Evolutionary conservation across 2,797 vertebrate species (phyloP).

Genomic region (Octomys mimax): DNA sequence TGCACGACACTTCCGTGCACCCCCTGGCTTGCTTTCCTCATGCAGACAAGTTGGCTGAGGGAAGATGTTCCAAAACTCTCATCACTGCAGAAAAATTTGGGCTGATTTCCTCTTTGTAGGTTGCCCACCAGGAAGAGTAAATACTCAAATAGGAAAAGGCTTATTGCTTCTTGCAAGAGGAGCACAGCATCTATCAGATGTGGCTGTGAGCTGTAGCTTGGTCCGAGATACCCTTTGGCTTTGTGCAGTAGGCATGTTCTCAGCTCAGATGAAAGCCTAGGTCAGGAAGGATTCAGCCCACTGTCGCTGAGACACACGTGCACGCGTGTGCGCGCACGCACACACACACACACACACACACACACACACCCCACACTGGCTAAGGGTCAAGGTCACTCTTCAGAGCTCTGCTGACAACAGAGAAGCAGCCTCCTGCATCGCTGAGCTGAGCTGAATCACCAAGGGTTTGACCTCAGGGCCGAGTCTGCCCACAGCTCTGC

Average conservation of each 20-base stretch:
- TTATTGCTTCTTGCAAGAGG: neutral
- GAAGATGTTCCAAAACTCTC: neutral
- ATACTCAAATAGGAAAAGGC: neutral
- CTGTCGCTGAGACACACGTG: neutral
- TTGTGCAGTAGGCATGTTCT: neutral
- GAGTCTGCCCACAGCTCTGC: rapidly evolving
- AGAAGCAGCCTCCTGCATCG: rapidly evolving
- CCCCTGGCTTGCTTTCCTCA: neutral
- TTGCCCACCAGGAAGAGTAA: neutral
- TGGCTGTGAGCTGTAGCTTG: rapidly evolving
- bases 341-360: too few relatives aligned
- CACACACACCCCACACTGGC: too few relatives aligned
- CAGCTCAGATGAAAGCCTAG: neutral
- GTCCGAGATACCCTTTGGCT: too few relatives aligned
- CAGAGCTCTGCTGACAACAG: neutral
- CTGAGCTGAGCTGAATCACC: rapidly evolving
- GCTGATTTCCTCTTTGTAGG: neutral
- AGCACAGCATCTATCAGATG: rapidly evolving
- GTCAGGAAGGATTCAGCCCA: neutral
- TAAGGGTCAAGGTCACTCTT: neutral
- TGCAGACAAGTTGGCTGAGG: rapidly evolving
- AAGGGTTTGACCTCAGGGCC: neutral
- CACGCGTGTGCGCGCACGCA: too few relatives aligned
- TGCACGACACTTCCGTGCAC: neutral
- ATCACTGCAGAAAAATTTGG: neutral